Base-by-base conservation (phyloP, 2,888 invertebrate genomes). In the Zele albiditarsus region DNA sequence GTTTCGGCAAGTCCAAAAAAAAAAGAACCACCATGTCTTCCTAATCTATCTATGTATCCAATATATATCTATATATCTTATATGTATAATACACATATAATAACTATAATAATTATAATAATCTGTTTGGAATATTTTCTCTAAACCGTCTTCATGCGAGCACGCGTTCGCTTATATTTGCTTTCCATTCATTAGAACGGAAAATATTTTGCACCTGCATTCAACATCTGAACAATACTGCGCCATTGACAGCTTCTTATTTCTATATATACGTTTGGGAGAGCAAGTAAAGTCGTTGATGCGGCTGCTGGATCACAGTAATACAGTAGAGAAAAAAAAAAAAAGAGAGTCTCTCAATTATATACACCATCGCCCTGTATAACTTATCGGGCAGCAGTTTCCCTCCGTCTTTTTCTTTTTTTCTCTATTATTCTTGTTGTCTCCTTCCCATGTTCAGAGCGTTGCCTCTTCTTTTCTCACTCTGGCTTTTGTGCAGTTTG, bases 121-220 rank as follows among this genome's bases (percentile, higher is more conserved):
- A 20, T 20, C 20, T 6, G 20, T 53, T 53, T 53, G 53, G 0
- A 23, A 20, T 53, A 53, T 53, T 53, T 53, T 53, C 53, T 53
- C 53, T 23, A 20, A 53, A 53, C 8, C 53, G 53, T 53, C 8
- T 16, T 14, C 3, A 16, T 20, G 23, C 20, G 5, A 53, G 53
- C 53, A 53, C 53, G 20, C 20, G 53, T 20, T n/a, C 20, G 20
- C 20, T 53, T 20, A 6, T 53, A 53, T 53, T 20, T 53, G 53
- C 53, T 53, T 23, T 53, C 20, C 53, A 53, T 53, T 53, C 53
- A 53, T 53, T 53, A n/a, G 20, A 53, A 53, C 53, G 53, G 53
- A 53, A 53, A 53, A 53, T 53, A 20, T 53, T 53, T 20, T 53
- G 20, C 53, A 53, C 53, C 53, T 53, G 53, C 53, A 20, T 10